Evolutionary conservation across 2,113 vertebrate species (phyloP), one percentile per base, ranked within the genome.

Genomic region (Syngnathus floridae): DNA sequence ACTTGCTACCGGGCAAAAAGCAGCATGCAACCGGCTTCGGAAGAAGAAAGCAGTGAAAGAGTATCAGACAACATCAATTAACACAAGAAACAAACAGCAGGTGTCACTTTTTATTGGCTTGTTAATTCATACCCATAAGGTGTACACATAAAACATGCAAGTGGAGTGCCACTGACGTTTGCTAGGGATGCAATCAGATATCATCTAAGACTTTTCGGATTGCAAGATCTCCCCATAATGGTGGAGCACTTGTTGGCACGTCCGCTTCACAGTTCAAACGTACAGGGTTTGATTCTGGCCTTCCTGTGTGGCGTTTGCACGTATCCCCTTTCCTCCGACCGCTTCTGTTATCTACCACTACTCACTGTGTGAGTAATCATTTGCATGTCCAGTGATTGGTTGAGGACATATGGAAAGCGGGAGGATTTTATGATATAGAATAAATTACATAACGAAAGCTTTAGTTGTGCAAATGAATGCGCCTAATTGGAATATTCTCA

Each of bases 1-100:
- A 80, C 69, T 79, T 26, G 78, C 78, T 81, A 81, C 78, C 65
- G 76, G 78, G 74, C 68, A 77, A 61, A 84, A 76, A 70, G 72
- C 75, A 78, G 55, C 78, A 77, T 76, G 64, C 14, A 48, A 63
- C 68, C 61, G 49, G 66, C 74, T 65, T 54, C 62, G 71, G 70
- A 77, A 68, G 69, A 2, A 45, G 36, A 61, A 52, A 52, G 51
- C 17, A 49, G 59, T 64, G 55, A 69, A n/a, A 12, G 8, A 4
- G 55, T 5, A 9, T 35, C 59, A 66, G 72, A 74, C 75, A 65
- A 75, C 22, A 67, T 73, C 70, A 77, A 80, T 82, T 76, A 77
- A 75, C 84, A 76, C 66, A 51, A 65, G 75, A 67, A 45, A 7
- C 75, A 64, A 80, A 75, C 82, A 74, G 75, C 36, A 3, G 81